phyloP scores from a whole-genome alignment of 2,888 invertebrate species.

The Leucania comma region DNA sequence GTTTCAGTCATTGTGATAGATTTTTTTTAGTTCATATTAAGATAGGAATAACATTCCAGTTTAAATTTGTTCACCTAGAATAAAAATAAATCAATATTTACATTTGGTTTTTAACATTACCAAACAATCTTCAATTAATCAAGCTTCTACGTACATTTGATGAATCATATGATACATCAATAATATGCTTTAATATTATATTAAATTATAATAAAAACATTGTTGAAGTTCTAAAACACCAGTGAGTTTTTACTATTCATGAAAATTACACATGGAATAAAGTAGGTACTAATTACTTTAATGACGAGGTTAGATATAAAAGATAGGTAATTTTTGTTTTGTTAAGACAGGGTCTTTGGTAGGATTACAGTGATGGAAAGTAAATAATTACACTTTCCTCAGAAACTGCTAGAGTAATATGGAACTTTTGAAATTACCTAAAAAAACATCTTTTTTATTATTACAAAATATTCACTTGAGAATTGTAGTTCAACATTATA shows the following conservation, averaged over 20 bases:
- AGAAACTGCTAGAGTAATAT: conserved; percentile 6
- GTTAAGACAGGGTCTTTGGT: conserved; percentile 34
- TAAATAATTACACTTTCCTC: conserved; percentile 5
- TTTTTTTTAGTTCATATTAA: conserved; percentile 72
- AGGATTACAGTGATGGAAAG: conserved; percentile 30
- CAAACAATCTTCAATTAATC: conserved; percentile 3
- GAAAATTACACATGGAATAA: conserved; percentile 15
- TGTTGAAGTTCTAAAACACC: background rate
- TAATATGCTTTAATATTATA: background rate
- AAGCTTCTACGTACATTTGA: background rate
- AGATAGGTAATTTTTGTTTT: conserved; percentile 32
- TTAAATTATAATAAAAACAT: background rate
- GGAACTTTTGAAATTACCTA: background rate
- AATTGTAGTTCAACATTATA: conserved; percentile 13
- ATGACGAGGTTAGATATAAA: conserved; percentile 47
- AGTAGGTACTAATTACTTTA: conserved; percentile 38
- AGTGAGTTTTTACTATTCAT: background rate
- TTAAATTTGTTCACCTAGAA: conserved; percentile 54
- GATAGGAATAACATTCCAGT: conserved; percentile 62
- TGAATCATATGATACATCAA: conserved; percentile 1
- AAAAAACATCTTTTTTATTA: background rate
- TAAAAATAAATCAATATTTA: conserved; percentile 9
- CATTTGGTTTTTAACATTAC: background rate
- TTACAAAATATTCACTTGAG: conserved; percentile 24
- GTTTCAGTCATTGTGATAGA: conserved; percentile 85